A percentile compares a stretch with the other conserved stretches of the same genome.
Evolutionary conservation across 2,113 vertebrate species (phyloP).

Genomic region (Etheostoma cragini): DNA sequence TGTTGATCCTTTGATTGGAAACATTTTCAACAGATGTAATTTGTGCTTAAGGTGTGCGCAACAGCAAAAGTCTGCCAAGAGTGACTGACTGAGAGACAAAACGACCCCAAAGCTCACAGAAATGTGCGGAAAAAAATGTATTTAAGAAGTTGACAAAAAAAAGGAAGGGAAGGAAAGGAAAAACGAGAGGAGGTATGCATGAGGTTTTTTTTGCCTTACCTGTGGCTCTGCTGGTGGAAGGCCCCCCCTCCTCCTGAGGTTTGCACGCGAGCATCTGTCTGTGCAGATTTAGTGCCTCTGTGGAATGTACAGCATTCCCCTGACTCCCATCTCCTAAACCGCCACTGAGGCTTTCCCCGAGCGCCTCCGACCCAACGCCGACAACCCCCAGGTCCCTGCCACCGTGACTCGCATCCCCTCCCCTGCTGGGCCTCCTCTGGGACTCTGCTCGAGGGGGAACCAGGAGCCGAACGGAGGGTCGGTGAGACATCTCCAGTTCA

Average conservation of each 20-base stretch:
- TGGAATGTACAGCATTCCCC: constrained; percentile 72
- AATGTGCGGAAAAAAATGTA: background rate
- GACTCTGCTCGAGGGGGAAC: constrained; percentile 51
- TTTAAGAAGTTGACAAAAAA: constrained; percentile 7
- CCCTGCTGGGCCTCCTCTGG: constrained; percentile 70
- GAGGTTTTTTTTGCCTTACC: constrained; percentile 77
- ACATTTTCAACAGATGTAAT: constrained; percentile 43
- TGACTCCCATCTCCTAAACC: constrained; percentile 65
- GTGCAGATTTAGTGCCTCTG: constrained; percentile 82
- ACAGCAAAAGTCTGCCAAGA: constrained; percentile 39
- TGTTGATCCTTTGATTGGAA: constrained; percentile 44
- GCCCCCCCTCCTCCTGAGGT: constrained; percentile 83
- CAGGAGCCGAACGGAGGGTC: constrained; percentile 57
- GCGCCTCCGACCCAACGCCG: constrained; percentile 49
- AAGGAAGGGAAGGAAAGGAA: background rate
- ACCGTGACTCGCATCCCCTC: constrained; percentile 63
- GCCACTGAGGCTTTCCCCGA: constrained; percentile 44
- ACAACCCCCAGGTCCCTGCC: constrained; percentile 31
- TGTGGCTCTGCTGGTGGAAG: constrained; percentile 78
- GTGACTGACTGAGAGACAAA: constrained; percentile 28
- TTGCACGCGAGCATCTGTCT: constrained; percentile 83
- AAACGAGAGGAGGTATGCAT: constrained; percentile 7
- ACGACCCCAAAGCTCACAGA: background rate
- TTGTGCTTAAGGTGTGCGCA: constrained; percentile 29
- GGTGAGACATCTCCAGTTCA: constrained; percentile 68